phyloP scores from a whole-genome alignment of 2,113 vertebrate genomes.

The Platichthys flesus region DNA sequence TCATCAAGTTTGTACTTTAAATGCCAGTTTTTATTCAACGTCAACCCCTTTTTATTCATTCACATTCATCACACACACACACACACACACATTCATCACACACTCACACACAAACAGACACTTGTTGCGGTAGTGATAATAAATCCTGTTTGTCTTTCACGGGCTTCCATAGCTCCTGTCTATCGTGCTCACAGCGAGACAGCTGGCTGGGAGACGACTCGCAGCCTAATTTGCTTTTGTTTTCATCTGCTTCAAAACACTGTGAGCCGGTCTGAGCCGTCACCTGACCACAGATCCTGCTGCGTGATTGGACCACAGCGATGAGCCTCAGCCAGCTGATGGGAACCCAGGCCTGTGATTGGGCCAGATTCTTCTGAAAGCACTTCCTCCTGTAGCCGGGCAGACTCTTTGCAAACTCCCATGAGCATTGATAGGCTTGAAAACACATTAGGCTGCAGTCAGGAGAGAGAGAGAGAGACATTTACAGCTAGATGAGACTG shows the following conservation, averaged over 20 bases:
- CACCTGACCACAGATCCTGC: conserved; percentile 65
- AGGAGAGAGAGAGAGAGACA: background rate
- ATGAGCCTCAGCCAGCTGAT: conserved; percentile 67
- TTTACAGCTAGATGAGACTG: background rate
- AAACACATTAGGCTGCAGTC: conserved; percentile 38
- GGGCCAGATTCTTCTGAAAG: conserved; percentile 58
- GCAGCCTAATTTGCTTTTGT: conserved; percentile 74
- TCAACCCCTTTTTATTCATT: background rate
- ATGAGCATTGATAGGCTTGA: conserved; percentile 35
- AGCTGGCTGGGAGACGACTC: conserved; percentile 57
- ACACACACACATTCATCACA: background rate
- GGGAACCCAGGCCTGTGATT: conserved; percentile 54
- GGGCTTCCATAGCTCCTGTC: conserved; percentile 28
- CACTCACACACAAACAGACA: conserved; percentile 1
- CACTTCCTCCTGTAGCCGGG: conserved; percentile 80
- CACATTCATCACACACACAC: background rate
- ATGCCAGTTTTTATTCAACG: background rate
- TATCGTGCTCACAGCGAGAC: conserved; percentile 32
- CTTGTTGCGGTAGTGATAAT: conserved; percentile 39
- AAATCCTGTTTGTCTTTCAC: conserved; percentile 23
- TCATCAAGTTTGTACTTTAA: background rate
- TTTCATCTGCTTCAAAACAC: conserved; percentile 73
- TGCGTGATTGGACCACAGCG: conserved; percentile 33
- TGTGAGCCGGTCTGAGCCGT: conserved; percentile 53
- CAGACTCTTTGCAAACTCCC: conserved; percentile 69